These are phyloP conservation scores for Heteromyza rotundicornis DNA, from an alignment of 2,888 invertebrate genomes.

Conservation along the genomic window DNA sequence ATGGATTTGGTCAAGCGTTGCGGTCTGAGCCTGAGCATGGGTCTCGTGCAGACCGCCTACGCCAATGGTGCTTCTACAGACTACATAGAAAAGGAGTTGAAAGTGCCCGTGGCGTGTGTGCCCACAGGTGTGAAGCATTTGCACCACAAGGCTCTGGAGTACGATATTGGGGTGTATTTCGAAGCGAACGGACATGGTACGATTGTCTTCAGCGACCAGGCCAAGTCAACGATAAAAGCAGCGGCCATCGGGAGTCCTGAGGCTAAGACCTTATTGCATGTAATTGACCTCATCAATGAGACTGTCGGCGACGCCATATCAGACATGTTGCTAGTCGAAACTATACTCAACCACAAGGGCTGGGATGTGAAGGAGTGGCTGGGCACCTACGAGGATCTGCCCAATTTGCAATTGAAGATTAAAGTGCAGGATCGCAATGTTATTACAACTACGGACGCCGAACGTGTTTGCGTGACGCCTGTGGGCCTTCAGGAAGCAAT, in stretches of 20 bases:
- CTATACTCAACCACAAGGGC: slow-evolving; percentile 81
- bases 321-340: slow-evolving; percentile 92
- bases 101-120: slow-evolving; percentile 89
- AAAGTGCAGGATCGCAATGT: slow-evolving; percentile 84
- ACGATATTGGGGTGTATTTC: slow-evolving; percentile 97
- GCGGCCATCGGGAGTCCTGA: slow-evolving; percentile 61
- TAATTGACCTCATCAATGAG: slow-evolving; percentile 90
- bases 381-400: slow-evolving; percentile 81
- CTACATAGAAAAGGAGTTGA: slow-evolving; percentile 80
- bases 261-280: slow-evolving; percentile 69
- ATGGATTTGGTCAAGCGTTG: slow-evolving; percentile 68
- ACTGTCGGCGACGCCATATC: slow-evolving; percentile 97
- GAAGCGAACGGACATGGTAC: slow-evolving; percentile 99
- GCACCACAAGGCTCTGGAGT: slow-evolving; percentile 87
- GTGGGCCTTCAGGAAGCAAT: slow-evolving; percentile 83
- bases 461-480: slow-evolving; percentile 81
- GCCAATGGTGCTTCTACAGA: slow-evolving; percentile 96
- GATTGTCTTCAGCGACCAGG: slow-evolving; percentile 78
- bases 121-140: slow-evolving; percentile 97
- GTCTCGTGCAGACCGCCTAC: slow-evolving; percentile 97
- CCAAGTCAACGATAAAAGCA: slow-evolving; percentile 66
- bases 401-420: slow-evolving; percentile 87
- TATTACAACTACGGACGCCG: slow-evolving; percentile 87
- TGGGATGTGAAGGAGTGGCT: slow-evolving; percentile 85
- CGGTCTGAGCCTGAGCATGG: slow-evolving; percentile 74